Conservation (phyloP, 1,140 invertebrate genomes). For the Trachelipus rathkii region DNA sequence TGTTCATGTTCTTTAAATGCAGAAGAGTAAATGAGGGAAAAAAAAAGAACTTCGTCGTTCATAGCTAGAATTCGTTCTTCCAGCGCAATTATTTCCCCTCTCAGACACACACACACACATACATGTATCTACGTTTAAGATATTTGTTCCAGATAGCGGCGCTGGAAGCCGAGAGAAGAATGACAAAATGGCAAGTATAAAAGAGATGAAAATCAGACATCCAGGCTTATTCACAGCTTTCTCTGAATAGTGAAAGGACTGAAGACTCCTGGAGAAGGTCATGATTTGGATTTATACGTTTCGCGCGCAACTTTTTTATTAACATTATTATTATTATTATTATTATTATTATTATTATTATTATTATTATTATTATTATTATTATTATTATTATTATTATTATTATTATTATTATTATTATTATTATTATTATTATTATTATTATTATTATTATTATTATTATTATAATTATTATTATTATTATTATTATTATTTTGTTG, state of each 20-base stretch:
- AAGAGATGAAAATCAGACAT: constrained; percentile 42
- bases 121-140: background rate
- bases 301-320: background rate
- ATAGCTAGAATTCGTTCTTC: background rate
- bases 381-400: constrained; percentile 23
- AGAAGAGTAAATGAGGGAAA: background rate
- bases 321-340: constrained; percentile 18
- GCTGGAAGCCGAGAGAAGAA: constrained; percentile 44
- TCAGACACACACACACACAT: too few relatives aligned
- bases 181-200: constrained; percentile 48
- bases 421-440: constrained; percentile 13
- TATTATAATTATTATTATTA: constrained; percentile 25
- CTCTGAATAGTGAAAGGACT: constrained; percentile 14
- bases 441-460: constrained; percentile 21
- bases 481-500: constrained; percentile 26
- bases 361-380: constrained; percentile 27
- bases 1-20: background rate
- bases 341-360: constrained; percentile 22
- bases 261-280: background rate
- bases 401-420: constrained; percentile 27
- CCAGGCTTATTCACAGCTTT: constrained; percentile 39
- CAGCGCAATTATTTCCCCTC: background rate
- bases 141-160: constrained; percentile 35
- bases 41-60: background rate
- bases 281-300: background rate